phyloP scores from a whole-genome alignment of 2,113 vertebrate species.

The Calyptommatus sinebrachiatus region DNA sequence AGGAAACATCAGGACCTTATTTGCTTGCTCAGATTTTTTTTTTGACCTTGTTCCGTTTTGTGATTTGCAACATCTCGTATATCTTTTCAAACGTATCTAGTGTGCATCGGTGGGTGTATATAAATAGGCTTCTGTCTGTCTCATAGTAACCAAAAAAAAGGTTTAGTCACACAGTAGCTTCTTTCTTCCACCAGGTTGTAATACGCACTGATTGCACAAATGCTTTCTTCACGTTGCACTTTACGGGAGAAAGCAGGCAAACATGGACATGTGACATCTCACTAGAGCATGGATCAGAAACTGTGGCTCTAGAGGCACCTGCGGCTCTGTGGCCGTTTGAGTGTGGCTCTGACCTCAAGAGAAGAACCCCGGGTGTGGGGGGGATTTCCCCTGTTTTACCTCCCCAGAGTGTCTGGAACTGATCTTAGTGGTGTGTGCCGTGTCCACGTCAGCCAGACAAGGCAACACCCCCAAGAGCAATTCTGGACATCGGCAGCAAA shows the following conservation, averaged over 20 bases:
- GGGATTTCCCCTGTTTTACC: too few relatives aligned
- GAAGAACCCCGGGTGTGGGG: too few relatives aligned
- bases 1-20: neutral
- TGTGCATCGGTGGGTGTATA: neutral
- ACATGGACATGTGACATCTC: neutral
- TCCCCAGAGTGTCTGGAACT: too few relatives aligned
- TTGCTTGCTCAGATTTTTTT: neutral
- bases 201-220: neutral
- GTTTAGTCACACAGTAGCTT: neutral
- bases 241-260: neutral
- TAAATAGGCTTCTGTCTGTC: neutral
- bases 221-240: slow-evolving; percentile 10
- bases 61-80: neutral
- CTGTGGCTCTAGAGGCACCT: too few relatives aligned
- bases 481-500: too few relatives aligned
- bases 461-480: too few relatives aligned
- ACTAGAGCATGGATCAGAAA: too few relatives aligned
- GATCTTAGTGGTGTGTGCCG: too few relatives aligned
- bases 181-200: slow-evolving; percentile 1
- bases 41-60: neutral
- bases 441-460: too few relatives aligned
- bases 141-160: too few relatives aligned
- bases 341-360: too few relatives aligned
- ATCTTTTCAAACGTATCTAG: neutral
- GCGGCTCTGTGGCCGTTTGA: too few relatives aligned